phyloP scores from a whole-genome alignment of 2,113 vertebrate genomes.

The Columba janthina region DNA sequence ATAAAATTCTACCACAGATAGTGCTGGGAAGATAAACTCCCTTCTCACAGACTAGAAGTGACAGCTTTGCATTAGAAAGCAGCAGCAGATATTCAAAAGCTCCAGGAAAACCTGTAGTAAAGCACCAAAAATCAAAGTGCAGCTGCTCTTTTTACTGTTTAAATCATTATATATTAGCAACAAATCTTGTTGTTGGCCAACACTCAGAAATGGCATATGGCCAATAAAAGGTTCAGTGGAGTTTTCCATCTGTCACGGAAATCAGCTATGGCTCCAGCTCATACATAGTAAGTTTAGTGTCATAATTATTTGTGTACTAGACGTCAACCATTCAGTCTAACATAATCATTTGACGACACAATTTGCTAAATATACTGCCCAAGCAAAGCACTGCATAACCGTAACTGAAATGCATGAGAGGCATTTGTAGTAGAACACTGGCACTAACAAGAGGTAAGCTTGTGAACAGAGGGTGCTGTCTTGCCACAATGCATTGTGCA shows the following conservation, averaged over 20 bases:
- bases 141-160: conserved; percentile 75
- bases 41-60: conserved; percentile 21
- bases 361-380: conserved; percentile 42
- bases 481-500: not conserved
- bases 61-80: conserved; percentile 32
- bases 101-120: conserved; percentile 57
- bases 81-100: conserved; percentile 26
- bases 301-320: conserved; percentile 49
- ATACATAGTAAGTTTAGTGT: conserved; percentile 31
- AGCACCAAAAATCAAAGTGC: conserved; percentile 68
- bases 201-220: conserved; percentile 76
- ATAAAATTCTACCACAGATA: conserved; percentile 6
- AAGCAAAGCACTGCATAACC: not conserved
- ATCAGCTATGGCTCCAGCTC: conserved; percentile 53
- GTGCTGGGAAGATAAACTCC: not conserved
- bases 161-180: conserved; percentile 81
- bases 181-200: conserved; percentile 76
- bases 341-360: conserved; percentile 32
- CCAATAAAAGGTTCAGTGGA: conserved; percentile 73
- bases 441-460: not conserved
- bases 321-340: conserved; percentile 31
- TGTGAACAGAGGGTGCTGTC: not conserved
- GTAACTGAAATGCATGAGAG: not conserved
- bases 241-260: conserved; percentile 79
- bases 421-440: not conserved